Evolutionary conservation across 2,113 vertebrate genomes (phyloP).

Genomic region (Rhinichthys klamathensis): DNA sequence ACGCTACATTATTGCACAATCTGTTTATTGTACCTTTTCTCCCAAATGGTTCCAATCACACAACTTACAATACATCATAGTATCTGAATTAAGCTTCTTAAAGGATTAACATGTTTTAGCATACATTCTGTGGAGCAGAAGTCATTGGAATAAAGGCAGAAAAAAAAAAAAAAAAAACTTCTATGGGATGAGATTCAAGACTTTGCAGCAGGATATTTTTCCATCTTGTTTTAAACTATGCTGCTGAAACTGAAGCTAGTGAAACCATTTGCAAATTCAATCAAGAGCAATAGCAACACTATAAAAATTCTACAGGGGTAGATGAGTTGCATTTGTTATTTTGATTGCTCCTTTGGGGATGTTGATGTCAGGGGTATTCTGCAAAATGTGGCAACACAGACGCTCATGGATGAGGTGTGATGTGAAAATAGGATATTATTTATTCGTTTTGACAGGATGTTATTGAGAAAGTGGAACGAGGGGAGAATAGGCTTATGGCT

Average conservation of each 20-base stretch:
- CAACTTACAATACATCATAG: slow-evolving; percentile 75
- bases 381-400: slow-evolving; percentile 43
- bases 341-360: slow-evolving; percentile 43
- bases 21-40: slow-evolving; percentile 53
- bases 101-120: slow-evolving; percentile 74
- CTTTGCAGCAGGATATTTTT: slow-evolving; percentile 71
- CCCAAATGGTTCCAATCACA: slow-evolving; percentile 69
- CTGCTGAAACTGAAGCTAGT: slow-evolving; percentile 62
- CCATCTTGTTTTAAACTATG: slow-evolving; percentile 71
- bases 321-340: slow-evolving; percentile 33
- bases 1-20: slow-evolving; percentile 64
- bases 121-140: slow-evolving; percentile 55
- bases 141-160: slow-evolving; percentile 18
- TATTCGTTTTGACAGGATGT: slow-evolving; percentile 45
- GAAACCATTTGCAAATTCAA: slow-evolving; percentile 67
- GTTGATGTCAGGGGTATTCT: slow-evolving; percentile 46
- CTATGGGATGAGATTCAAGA: slow-evolving; percentile 54
- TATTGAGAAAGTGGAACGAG: slow-evolving; percentile 32
- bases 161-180: slow-evolving; percentile 33
- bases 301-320: slow-evolving; percentile 34
- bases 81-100: slow-evolving; percentile 77
- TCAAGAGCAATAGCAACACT: slow-evolving; percentile 56
- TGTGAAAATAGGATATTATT: slow-evolving; percentile 49
- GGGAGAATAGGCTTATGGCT: slow-evolving; percentile 29
- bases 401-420: slow-evolving; percentile 32